A percentile compares a stretch with the other conserved stretches of the same genome.
Evolutionary conservation across 2,113 vertebrate species (phyloP).

Genomic region (Apeltes quadracus): DNA sequence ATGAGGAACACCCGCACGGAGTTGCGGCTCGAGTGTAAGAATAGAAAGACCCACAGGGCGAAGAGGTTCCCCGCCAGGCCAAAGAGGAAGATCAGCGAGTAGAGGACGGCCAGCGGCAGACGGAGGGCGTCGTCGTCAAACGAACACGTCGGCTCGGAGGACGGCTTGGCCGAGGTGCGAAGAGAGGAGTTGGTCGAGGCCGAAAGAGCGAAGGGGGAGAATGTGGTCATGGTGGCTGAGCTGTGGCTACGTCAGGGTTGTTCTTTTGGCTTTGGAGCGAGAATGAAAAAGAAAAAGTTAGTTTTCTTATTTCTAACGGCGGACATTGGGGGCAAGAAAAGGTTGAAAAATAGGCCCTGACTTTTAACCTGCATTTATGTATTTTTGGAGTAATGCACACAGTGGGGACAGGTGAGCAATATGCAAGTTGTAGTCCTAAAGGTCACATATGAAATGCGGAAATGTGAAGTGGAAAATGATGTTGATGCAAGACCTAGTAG

Average conservation of each 20-base stretch:
- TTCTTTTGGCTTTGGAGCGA: constrained; percentile 18
- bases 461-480: constrained; percentile 11
- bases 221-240: constrained; percentile 28
- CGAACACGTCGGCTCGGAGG: constrained; percentile 43
- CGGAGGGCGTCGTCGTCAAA: constrained; percentile 77
- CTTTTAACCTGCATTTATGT: background rate
- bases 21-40: constrained; percentile 83
- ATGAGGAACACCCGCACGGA: constrained; percentile 90
- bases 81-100: constrained; percentile 85
- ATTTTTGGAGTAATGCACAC: constrained; percentile 15
- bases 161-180: background rate
- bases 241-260: background rate
- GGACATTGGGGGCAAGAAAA: background rate
- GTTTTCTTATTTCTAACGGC: background rate
- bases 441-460: constrained; percentile 6
- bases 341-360: too few relatives aligned
- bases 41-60: constrained; percentile 89
- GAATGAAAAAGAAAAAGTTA: background rate
- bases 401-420: constrained; percentile 34
- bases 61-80: constrained; percentile 87
- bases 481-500: background rate
- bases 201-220: background rate
- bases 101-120: constrained; percentile 75
- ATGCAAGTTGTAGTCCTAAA: constrained; percentile 17
- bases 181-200: background rate